Conservation (phyloP, 2,113 vertebrate genomes). For the Tachuris rubrigastra region DNA sequence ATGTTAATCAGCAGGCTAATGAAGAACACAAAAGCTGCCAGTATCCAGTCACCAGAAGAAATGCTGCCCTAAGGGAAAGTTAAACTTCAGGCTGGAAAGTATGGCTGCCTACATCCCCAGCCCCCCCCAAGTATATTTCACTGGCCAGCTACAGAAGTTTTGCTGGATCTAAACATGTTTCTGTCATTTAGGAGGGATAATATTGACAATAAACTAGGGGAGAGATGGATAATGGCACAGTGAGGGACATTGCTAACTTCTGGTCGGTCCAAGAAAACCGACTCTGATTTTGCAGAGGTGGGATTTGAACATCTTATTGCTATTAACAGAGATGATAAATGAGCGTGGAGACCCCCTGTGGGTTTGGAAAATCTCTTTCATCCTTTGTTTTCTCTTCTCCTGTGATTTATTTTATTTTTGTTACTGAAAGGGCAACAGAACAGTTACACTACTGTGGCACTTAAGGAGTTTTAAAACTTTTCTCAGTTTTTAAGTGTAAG, state of each 20-base stretch:
- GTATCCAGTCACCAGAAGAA: constrained; percentile 57
- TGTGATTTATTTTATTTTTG: background rate
- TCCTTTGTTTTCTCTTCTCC: constrained; percentile 5
- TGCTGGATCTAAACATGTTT: background rate
- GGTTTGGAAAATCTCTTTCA: constrained; percentile 21
- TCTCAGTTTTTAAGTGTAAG: background rate
- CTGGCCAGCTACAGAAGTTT: background rate
- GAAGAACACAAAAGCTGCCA: constrained; percentile 55
- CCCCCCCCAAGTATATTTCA: background rate
- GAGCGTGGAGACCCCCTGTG: background rate
- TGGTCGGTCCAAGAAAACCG: background rate
- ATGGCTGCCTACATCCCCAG: background rate
- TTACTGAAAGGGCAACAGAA: background rate
- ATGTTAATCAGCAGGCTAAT: constrained; percentile 46
- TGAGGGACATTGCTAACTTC: background rate
- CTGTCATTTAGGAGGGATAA: background rate
- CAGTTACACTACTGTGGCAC: background rate
- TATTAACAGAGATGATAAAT: constrained; percentile 5
- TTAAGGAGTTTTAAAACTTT: background rate
- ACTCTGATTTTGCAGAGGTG: background rate
- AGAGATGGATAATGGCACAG: background rate
- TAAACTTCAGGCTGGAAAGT: background rate
- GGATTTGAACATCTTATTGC: background rate
- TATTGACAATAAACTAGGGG: background rate
- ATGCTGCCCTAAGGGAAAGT: constrained; percentile 63